Percentiles rank a stretch among this genome's conserved stretches.
These are phyloP conservation scores for Alsophila aescularia DNA, from an alignment of 2,888 invertebrate species.

Conservation along the genomic window DNA sequence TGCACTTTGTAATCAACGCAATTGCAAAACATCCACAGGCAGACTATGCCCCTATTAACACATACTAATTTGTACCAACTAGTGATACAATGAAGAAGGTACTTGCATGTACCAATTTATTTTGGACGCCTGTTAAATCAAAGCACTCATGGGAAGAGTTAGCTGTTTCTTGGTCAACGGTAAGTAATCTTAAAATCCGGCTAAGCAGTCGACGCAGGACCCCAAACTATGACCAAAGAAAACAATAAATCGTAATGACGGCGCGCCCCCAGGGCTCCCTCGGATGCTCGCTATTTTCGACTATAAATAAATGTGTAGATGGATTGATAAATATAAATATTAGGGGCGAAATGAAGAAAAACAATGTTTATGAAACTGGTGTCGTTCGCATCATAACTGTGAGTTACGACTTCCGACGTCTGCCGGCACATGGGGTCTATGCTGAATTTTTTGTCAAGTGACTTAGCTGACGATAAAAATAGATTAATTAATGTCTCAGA, in stretches of 20 bases:
- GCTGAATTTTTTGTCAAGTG: conserved; percentile 73
- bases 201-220: conserved; percentile 62
- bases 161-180: conserved; percentile 52
- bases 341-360: conserved; percentile 84
- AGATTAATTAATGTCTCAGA: conserved; percentile 46
- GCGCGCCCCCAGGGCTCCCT: conserved; percentile 78
- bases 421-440: conserved; percentile 75
- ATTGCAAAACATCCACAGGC: too few species aligned
- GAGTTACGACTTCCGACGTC: conserved; percentile 84
- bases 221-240: conserved; percentile 77
- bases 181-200: conserved; percentile 66
- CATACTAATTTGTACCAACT: background rate
- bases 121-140: conserved; percentile 27
- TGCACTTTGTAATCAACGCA: too few species aligned
- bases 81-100: background rate
- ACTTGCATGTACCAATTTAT: conserved; percentile 4
- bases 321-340: conserved; percentile 85
- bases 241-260: conserved; percentile 83
- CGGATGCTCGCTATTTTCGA: conserved; percentile 80
- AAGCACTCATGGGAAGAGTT: conserved; percentile 51
- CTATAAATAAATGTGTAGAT: conserved; percentile 85
- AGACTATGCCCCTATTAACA: background rate
- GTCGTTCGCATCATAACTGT: conserved; percentile 84
- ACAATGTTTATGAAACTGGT: conserved; percentile 85
- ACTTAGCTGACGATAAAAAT: conserved; percentile 57